Evolutionary conservation across 2,888 invertebrate species (phyloP).

Genomic region (Spicauda simplicius): DNA sequence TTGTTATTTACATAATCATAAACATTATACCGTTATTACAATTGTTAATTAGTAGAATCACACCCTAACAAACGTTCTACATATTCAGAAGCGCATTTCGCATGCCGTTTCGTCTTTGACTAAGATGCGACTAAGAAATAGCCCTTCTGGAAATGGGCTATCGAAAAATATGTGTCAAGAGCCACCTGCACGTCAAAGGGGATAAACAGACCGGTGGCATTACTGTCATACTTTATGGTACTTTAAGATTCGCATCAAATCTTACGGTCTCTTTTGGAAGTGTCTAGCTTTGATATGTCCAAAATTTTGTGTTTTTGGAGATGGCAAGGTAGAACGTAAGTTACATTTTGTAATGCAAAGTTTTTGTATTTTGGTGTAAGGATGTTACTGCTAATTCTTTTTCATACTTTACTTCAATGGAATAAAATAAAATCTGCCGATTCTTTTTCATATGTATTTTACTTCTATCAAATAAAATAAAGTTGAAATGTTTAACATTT

Average conservation of each 20-base stretch:
- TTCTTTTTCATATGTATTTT: too few species aligned
- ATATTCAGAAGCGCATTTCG: background rate
- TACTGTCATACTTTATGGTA: background rate
- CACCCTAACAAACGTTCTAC: background rate
- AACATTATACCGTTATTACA: background rate
- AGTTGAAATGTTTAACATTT: too few species aligned
- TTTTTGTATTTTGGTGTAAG: too few species aligned
- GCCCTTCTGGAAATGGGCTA: slow-evolving; percentile 16
- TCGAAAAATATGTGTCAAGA: slow-evolving; percentile 34
- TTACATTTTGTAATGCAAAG: too few species aligned
- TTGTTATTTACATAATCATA: too few species aligned
- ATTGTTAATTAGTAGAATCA: background rate
- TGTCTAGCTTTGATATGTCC: too few species aligned
- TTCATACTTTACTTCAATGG: too few species aligned
- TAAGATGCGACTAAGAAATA: slow-evolving; percentile 30
- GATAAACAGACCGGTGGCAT: background rate
- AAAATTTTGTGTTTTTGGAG: too few species aligned
- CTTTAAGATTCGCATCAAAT: slow-evolving; percentile 16
- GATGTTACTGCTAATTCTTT: too few species aligned
- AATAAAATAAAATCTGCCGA: too few species aligned
- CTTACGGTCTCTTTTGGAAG: background rate
- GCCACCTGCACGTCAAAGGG: slow-evolving; percentile 19
- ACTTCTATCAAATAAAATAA: too few species aligned
- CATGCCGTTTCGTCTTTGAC: slow-evolving; percentile 10
- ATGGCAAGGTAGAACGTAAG: too few species aligned